Percentiles rank a stretch among this genome's conserved stretches.
phyloP scores from a whole-genome alignment of 1,140 invertebrate species.

The Solen grandis region DNA sequence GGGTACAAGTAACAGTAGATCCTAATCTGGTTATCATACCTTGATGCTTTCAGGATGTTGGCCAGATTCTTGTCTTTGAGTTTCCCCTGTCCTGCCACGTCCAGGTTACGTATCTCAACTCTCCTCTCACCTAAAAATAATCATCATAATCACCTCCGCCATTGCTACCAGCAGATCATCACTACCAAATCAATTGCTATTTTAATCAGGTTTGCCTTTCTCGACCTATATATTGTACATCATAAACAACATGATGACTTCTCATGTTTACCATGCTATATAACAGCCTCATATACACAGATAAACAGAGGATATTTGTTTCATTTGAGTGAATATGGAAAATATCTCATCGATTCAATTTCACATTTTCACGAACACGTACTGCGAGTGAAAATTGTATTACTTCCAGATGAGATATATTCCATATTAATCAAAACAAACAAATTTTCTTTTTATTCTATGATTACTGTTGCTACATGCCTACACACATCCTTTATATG shows the following conservation, averaged over 20 bases:
- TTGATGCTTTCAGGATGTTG: slow-evolving; percentile 34
- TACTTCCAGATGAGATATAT: no score
- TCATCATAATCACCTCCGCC: background rate
- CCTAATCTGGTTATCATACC: slow-evolving; percentile 1
- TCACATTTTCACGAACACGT: no score
- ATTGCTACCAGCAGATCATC: background rate
- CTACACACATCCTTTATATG: no score
- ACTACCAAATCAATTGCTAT: background rate
- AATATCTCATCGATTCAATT: no score
- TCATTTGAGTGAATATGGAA: no score
- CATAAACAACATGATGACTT: background rate
- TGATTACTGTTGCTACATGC: no score
- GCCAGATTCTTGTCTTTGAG: slow-evolving; percentile 39
- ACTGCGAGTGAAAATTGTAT: no score
- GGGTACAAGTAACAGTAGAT: slow-evolving; percentile 44
- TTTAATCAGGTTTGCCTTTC: background rate
- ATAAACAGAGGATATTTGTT: background rate
- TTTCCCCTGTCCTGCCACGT: slow-evolving; percentile 29
- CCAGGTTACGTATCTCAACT: slow-evolving; percentile 25
- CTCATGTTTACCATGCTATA: background rate
- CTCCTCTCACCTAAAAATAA: background rate
- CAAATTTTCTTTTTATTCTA: no score
- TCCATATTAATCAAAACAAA: no score
- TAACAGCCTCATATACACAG: background rate
- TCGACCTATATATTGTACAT: background rate